These are phyloP conservation scores for Eira barbara DNA, from an alignment of 2,113 vertebrate genomes.

Conservation along the genomic window DNA sequence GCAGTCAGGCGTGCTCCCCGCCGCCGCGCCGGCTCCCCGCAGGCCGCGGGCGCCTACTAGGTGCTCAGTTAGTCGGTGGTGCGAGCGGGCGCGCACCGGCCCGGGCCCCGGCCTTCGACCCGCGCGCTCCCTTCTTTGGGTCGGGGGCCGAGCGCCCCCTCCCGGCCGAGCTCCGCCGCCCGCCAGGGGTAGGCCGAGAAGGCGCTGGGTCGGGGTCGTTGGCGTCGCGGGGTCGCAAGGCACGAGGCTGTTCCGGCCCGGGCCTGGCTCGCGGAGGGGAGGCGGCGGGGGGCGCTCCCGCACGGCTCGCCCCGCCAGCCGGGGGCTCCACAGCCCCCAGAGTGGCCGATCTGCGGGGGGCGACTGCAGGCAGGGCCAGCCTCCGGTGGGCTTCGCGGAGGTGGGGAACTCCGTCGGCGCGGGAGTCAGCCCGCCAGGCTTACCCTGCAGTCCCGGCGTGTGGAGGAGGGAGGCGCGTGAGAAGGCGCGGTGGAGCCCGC, in stretches of 20 bases:
- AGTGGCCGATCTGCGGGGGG: background rate
- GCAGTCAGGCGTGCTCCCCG: background rate
- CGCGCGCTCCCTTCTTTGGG: background rate
- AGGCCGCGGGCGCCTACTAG: rapidly evolving
- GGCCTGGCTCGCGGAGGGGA: background rate
- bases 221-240: background rate
- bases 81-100: background rate
- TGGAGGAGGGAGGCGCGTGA: background rate
- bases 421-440: background rate
- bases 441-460: background rate
- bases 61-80: background rate
- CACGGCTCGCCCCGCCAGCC: too few relatives aligned
- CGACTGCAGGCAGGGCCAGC: background rate
- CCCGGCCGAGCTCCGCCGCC: background rate
- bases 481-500: background rate
- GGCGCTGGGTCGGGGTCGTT: too few relatives aligned
- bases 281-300: background rate
- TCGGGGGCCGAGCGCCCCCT: background rate
- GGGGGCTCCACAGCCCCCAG: too few relatives aligned
- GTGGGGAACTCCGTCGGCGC: background rate
- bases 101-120: background rate
- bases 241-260: background rate
- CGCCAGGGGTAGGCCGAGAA: background rate
- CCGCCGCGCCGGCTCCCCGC: background rate
- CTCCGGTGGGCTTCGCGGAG: background rate